These are phyloP conservation scores for Drosophila phalerata DNA, from an alignment of 2,888 invertebrate species.

Conservation along the genomic window DNA sequence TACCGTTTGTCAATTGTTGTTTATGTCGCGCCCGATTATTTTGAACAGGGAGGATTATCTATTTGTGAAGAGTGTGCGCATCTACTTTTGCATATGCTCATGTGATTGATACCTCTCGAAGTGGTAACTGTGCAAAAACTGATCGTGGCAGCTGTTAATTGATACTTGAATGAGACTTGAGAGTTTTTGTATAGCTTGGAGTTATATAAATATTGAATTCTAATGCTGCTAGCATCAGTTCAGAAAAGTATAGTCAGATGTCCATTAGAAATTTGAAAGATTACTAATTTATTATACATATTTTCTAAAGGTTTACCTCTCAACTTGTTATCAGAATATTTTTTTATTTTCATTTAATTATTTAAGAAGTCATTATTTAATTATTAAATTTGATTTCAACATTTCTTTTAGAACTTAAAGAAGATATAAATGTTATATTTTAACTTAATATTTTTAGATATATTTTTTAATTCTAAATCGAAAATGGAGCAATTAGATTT, in stretches of 20 bases:
- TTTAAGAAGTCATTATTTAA: too few relatives aligned
- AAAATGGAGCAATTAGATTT: too few relatives aligned
- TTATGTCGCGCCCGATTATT: conserved; percentile 54
- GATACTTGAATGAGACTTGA: conserved; percentile 21
- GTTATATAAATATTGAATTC: neutral
- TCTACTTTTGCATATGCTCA: conserved; percentile 74
- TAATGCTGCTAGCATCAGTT: neutral
- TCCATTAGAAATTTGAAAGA: neutral
- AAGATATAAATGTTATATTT: too few relatives aligned
- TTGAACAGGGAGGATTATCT: conserved; percentile 31
- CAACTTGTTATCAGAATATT: too few relatives aligned
- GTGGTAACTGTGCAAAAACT: neutral
- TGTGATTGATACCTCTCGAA: conserved; percentile 31
- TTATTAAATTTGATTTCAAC: too few relatives aligned
- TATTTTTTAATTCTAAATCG: too few relatives aligned
- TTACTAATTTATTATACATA: neutral
- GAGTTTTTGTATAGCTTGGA: neutral
- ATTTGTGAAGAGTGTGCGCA: conserved; percentile 28
- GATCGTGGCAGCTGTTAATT: conserved; percentile 47
- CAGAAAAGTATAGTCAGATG: neutral
- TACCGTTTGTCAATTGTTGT: conserved; percentile 73
- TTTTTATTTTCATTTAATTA: too few relatives aligned
- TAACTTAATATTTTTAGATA: too few relatives aligned
- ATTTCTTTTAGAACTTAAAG: too few relatives aligned
- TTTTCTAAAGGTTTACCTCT: neutral